Base-by-base conservation (phyloP, 2,797 vertebrate species). In the Lophius americanus region DNA sequence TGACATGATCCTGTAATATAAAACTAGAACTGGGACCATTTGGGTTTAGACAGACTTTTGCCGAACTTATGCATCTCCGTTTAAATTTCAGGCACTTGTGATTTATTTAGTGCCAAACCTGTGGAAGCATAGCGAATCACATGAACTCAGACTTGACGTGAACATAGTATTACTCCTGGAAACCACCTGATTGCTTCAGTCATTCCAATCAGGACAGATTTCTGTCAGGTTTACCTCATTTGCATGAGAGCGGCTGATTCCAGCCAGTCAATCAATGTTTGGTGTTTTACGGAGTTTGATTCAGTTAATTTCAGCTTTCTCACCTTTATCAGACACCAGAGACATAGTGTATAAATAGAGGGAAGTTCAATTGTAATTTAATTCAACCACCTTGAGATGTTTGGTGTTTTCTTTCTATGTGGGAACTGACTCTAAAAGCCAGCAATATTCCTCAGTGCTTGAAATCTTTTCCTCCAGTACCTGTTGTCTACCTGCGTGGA, bases 401-500 rank as follows among this genome's bases (percentile, higher is more conserved):
- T 56, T 35, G n/a, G 36, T 48, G 13, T 52, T 49, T 51, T 3
- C 64, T 66, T 64, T 23, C 3, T 63, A 38, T 57, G 32, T 52
- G 11, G 12, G 60, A 67, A 50, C 52, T 48, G 41, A 73, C 75
- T 69, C 51, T 61, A 60, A 79, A 78, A 74, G 78, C 66, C 81
- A 86, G 78, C 79, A 84, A 75, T 66, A 79, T 71, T 73, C 43
- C 47, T 68, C 70, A 14, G 49, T 58, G 65, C 62, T 54, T 32
- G 44, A 48, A 57, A 10, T 47, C 37, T 44, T 60, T 68, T 65
- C 55, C 32, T 62, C 43, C 43, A n/a, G 36, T 74, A 43, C 12
- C 9, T 35, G 14, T 67, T 55, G 38, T 81, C 54, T 44, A 46
- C 56, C 46, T 71, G 67, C 56, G 69, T 44, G 44, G 33, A 73